These are phyloP conservation scores for Heliocidaris tuberculata DNA, from an alignment of 35 echinoderm and acorn worm genomes.

Conservation along the genomic window DNA sequence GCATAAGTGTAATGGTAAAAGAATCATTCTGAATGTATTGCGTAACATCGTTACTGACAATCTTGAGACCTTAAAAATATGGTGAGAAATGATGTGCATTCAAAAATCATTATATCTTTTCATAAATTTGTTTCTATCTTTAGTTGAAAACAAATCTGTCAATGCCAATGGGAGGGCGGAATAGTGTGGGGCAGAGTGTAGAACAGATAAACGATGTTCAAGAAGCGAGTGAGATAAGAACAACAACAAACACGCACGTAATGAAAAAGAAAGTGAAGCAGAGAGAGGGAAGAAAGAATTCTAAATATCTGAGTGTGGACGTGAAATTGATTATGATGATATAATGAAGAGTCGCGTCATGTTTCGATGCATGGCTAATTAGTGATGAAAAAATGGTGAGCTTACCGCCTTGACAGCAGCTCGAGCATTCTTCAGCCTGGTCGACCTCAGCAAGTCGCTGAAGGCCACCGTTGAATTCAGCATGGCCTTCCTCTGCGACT, in stretches of 20 bases:
- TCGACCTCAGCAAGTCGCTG: background rate
- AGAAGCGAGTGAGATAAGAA: background rate
- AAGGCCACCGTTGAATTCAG: background rate
- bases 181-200: background rate
- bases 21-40: too few relatives aligned
- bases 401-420: background rate
- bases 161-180: background rate
- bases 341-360: background rate
- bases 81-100: too few relatives aligned
- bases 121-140: too few relatives aligned
- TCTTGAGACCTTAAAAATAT: too few relatives aligned
- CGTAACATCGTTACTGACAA: too few relatives aligned
- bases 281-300: too few relatives aligned
- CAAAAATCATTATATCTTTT: too few relatives aligned
- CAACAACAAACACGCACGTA: background rate
- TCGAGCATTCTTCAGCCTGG: background rate
- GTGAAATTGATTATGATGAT: background rate
- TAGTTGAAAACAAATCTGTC: too few relatives aligned
- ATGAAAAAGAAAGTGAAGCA: background rate
- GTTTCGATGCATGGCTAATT: too few relatives aligned
- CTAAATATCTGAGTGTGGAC: too few relatives aligned
- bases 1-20: too few relatives aligned
- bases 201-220: background rate
- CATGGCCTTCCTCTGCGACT: slow-evolving; percentile 28
- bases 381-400: background rate